Evolutionary conservation across 2,888 invertebrate genomes (phyloP).

Genomic region (Parapristionchus giblindavisi): DNA sequence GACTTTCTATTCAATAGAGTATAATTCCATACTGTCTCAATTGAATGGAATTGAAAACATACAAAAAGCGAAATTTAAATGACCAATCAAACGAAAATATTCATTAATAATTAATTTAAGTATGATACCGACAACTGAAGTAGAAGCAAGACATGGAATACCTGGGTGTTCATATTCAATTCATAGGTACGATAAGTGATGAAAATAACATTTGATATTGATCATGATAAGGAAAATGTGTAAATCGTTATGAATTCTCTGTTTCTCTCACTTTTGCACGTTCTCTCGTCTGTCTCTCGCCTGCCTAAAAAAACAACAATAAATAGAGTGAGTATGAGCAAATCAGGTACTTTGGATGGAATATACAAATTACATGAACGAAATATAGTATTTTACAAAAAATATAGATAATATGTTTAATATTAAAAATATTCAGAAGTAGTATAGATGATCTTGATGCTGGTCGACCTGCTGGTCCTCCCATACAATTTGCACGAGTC

Average conservation of each 20-base stretch:
- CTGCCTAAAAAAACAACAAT: too few relatives aligned
- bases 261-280: not conserved
- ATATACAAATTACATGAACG: not conserved
- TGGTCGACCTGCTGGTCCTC: constrained; percentile 62
- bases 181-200: constrained; percentile 48
- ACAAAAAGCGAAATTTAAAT: too few relatives aligned
- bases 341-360: not conserved
- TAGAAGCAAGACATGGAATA: constrained; percentile 68
- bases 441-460: constrained; percentile 58
- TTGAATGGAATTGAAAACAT: too few relatives aligned
- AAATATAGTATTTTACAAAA: too few relatives aligned
- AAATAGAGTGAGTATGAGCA: too few relatives aligned
- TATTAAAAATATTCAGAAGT: too few relatives aligned
- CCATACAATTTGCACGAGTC: constrained; percentile 68
- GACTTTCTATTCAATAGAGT: too few relatives aligned
- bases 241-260: too few relatives aligned
- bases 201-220: not conserved
- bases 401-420: too few relatives aligned
- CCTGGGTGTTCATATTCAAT: constrained; percentile 69
- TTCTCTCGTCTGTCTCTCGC: not conserved
- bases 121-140: constrained; percentile 70
- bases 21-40: too few relatives aligned
- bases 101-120: constrained; percentile 50
- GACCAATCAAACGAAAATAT: constrained; percentile 11
- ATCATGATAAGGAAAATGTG: too few relatives aligned